These are phyloP conservation scores for Mesoclemmys tuberculata DNA, from an alignment of 2,113 vertebrate species.

Conservation along the genomic window DNA sequence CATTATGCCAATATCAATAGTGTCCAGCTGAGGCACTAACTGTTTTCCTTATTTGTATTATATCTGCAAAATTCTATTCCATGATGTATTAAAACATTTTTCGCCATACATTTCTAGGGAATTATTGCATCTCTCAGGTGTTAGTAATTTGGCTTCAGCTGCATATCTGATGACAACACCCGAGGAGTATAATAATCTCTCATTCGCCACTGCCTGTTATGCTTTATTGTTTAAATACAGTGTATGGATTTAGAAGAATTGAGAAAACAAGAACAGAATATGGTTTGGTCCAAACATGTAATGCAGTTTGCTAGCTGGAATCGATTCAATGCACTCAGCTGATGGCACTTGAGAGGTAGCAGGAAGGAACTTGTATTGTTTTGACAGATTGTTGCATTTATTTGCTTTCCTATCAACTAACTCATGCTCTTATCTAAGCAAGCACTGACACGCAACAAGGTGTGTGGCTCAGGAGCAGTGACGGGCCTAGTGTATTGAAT, in stretches of 20 bases:
- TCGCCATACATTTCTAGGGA: background rate
- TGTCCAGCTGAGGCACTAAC: background rate
- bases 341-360: background rate
- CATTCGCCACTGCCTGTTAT: background rate
- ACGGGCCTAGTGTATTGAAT: accelerated
- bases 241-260: conserved; percentile 18
- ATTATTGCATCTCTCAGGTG: conserved; percentile 5
- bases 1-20: background rate
- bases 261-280: conserved; percentile 25
- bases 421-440: background rate
- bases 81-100: background rate
- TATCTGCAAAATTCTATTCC: background rate
- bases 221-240: conserved; percentile 44
- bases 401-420: background rate
- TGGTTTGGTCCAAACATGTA: background rate
- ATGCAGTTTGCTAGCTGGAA: background rate
- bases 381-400: background rate
- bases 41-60: background rate
- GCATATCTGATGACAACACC: background rate
- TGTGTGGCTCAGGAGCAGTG: background rate
- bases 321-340: background rate
- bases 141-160: background rate
- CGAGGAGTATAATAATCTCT: background rate
- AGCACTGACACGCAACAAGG: background rate
- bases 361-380: background rate